Evolutionary conservation across 2,113 vertebrate species (phyloP), one percentile per base, ranked within the genome.

Genomic region (Otus sunia): DNA sequence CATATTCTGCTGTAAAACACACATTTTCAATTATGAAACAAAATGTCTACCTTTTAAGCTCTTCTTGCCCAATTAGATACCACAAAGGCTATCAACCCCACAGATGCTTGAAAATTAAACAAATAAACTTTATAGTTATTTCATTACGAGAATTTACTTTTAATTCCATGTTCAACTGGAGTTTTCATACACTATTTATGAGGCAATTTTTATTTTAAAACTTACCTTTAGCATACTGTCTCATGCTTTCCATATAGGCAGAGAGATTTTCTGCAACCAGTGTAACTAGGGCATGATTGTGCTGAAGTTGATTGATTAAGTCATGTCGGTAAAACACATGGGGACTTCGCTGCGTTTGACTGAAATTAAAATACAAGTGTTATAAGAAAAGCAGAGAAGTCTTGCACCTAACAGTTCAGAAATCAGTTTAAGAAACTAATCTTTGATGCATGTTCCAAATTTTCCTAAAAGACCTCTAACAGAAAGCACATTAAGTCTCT

Each of bases 291-390:
- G 99, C 99, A 74, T 99, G 99, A 98, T 99, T 99, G 98, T 99
- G 99, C 98, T 99, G 99, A 92, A 99, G 98, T 96, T 99, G 99
- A 98, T 99, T 99, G 97, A 99, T 99, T 98, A 99, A 98, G 93
- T 99, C 99, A 96, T 99, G 99, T 55, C 99, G 99, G 96, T 99
- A 99, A 98, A 99, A 99, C 66, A 99, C 99, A 72, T 99, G 99
- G 49, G 99, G 99, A 97, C 99, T 99, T 97, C 99, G 97, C 97
- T 99, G 99, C 55, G 99, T 99, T 98, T 99, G 99, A 98, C 99
- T 99, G 97, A 47, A 97, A 97, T 86, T 21, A 96, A 98, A 98
- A 97, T 52, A 96, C 86, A 96, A 94, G 86, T 45, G 64, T 85
- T 66, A 86, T 37, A 95, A 96, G 89, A 97, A 86, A 82, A 96